phyloP scores from a whole-genome alignment of 2,797 vertebrate genomes.

The Gallirallus australis region DNA sequence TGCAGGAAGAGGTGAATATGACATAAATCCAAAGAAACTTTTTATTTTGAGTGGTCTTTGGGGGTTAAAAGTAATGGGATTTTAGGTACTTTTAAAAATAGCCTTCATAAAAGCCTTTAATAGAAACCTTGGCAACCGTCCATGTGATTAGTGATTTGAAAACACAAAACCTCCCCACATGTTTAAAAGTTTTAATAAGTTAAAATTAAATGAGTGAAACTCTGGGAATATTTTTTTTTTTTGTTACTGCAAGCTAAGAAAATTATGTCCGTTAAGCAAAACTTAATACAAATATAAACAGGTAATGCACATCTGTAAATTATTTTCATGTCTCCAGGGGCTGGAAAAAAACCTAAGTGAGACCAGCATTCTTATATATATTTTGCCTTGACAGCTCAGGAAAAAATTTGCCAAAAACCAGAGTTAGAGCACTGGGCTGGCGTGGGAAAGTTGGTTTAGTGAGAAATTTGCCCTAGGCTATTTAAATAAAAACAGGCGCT shows the following conservation, averaged over 20 bases:
- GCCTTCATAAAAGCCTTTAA: slow-evolving; percentile 53
- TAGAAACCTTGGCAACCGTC: slow-evolving; percentile 60
- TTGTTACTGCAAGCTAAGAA: slow-evolving; percentile 71
- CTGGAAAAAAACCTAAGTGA: slow-evolving; percentile 70
- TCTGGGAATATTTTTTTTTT: slow-evolving; percentile 45
- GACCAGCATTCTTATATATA: slow-evolving; percentile 77
- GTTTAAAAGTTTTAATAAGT: slow-evolving; percentile 73
- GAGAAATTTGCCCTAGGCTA: slow-evolving; percentile 76
- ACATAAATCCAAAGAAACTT: slow-evolving; percentile 7
- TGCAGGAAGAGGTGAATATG: not conserved
- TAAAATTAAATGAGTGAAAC: slow-evolving; percentile 66
- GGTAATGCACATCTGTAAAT: slow-evolving; percentile 82
- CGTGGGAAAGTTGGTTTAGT: slow-evolving; percentile 83
- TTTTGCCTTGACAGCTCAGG: slow-evolving; percentile 80
- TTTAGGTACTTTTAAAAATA: slow-evolving; percentile 66
- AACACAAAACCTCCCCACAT: slow-evolving; percentile 67
- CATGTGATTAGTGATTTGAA: slow-evolving; percentile 63
- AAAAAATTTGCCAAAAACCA: slow-evolving; percentile 77
- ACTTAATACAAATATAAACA: slow-evolving; percentile 63
- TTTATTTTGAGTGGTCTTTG: slow-evolving; percentile 11
- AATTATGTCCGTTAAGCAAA: slow-evolving; percentile 49
- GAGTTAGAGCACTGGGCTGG: slow-evolving; percentile 73
- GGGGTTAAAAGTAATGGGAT: slow-evolving; percentile 70
- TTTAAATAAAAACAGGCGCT: slow-evolving; percentile 79
- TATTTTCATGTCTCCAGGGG: slow-evolving; percentile 80